Percentiles rank a stretch among this genome's conserved stretches.
These are phyloP conservation scores for Balearica regulorum DNA, from an alignment of 2,797 vertebrate genomes.

Conservation along the genomic window DNA sequence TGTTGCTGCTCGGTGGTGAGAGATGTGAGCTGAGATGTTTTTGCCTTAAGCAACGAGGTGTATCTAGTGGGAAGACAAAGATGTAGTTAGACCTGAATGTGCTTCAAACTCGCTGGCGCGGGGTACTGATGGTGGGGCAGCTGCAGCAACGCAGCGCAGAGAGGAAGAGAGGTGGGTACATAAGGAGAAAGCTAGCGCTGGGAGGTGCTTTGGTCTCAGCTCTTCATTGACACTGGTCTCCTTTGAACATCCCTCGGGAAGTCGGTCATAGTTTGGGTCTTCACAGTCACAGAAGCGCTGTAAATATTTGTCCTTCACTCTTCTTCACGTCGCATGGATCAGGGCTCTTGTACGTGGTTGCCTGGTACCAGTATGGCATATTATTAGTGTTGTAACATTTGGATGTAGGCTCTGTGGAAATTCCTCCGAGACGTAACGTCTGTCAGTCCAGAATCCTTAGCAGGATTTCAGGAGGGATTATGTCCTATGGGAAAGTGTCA, in stretches of 20 bases:
- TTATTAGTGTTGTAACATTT: background rate
- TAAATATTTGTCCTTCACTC: background rate
- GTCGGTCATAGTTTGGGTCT: background rate
- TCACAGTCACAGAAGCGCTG: background rate
- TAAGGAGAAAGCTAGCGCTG: background rate
- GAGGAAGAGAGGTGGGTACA: no score
- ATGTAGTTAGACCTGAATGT: background rate
- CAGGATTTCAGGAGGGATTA: background rate
- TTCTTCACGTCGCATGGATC: background rate
- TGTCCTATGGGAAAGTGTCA: background rate
- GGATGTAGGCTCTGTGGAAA: background rate
- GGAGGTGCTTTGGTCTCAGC: background rate
- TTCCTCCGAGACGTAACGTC: background rate
- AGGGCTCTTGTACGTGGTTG: background rate
- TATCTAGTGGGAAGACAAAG: background rate
- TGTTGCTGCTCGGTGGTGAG: background rate
- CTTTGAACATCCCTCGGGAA: background rate
- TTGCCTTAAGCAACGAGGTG: background rate
- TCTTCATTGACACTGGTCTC: background rate
- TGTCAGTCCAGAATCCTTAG: background rate
- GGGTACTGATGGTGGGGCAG: background rate
- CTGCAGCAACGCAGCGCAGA: background rate
- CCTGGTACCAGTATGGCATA: fast-evolving
- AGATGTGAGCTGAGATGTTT: background rate
- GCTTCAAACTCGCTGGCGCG: background rate